Evolutionary conservation across 2,113 vertebrate species (phyloP), one percentile per base, ranked within the genome.

Genomic region (Myocastor coypus): DNA sequence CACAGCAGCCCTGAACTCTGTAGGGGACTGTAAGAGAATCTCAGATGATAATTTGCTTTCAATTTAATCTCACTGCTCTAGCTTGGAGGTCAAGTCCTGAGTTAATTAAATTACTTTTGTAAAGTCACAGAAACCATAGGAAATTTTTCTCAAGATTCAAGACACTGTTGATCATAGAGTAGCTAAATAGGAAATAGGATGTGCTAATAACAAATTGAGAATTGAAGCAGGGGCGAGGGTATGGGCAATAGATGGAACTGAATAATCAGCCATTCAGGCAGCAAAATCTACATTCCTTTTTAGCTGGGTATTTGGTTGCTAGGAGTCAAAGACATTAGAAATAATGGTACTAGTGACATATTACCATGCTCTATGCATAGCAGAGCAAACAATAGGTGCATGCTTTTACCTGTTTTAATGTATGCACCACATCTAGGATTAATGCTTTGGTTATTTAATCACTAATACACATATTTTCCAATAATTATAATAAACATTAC

Each of bases 91-190:
- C 94, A 96, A 69, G n/a, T 55, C 66, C 57, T 16, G 24, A 94
- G 82, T 96, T 92, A 97, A 96, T 97, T 97, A 68, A 97, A 97
- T 97, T 97, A 97, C 78, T 96, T 95, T 68, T 92, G 50, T 84
- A 77, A 94, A 97, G 93, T 95, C 73, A 88, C 42, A 95, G 64
- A 71, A 88, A 94, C 26, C 57, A 42, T 50, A 59, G 80, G 26
- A 30, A 81, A 30, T 89, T 94, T 95, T 95, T 96, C 93, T 92
- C 87, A 94, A 85, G 82, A 83, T 66, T 90, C 82, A 83, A 92
- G 59, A 96, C 55, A 73, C 46, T 83, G 71, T 34, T 63, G 84
- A 61, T 37, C 57, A 85, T 17, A 90, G 77, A 92, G 34, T 8
- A 57, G 22, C 59, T 82, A 90, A 85, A 82, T 12, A 22, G 83